These are phyloP conservation scores for Crioceris asparagi DNA, from an alignment of 2,888 invertebrate genomes.

Conservation along the genomic window DNA sequence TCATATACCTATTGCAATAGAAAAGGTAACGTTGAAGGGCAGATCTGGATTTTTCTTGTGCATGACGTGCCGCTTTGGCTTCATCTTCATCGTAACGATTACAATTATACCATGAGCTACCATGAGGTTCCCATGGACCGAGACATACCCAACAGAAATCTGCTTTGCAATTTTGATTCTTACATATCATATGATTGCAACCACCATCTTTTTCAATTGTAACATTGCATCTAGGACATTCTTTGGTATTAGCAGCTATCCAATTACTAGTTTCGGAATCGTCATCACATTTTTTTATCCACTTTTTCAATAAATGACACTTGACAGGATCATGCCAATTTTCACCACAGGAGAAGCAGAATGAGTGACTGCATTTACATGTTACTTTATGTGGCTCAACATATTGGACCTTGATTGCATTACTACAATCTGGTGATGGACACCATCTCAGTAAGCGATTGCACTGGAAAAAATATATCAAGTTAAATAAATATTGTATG, in stretches of 20 bases:
- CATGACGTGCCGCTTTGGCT: conserved; percentile 91
- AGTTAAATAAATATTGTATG: too few relatives aligned
- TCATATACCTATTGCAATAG: conserved; percentile 99
- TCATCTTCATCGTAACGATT: conserved; percentile 94
- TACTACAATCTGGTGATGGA: conserved; percentile 94
- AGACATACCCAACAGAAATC: conserved; percentile 99
- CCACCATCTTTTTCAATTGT: conserved; percentile 97
- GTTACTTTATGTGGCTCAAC: conserved; percentile 85
- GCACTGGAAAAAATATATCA: conserved; percentile 53
- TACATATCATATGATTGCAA: conserved; percentile 98
- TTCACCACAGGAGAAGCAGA: conserved; percentile 94
- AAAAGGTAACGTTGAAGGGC: conserved; percentile 94
- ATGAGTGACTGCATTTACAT: conserved; percentile 85
- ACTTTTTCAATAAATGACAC: conserved; percentile 83
- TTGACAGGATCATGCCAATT: conserved; percentile 98
- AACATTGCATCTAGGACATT: conserved; percentile 96
- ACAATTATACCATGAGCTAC: conserved; percentile 96
- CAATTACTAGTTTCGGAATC: conserved; percentile 98
- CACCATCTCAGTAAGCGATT: conserved; percentile 96
- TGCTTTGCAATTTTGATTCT: conserved; percentile 93
- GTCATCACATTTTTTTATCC: conserved; percentile 99
- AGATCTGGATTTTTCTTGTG: conserved; percentile 87
- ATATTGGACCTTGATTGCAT: conserved; percentile 85
- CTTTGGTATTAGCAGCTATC: conserved; percentile 99
- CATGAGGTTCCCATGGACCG: conserved; percentile 97